Evolutionary conservation across 2,797 vertebrate species (phyloP).

Genomic region (Numenius phaeopus): DNA sequence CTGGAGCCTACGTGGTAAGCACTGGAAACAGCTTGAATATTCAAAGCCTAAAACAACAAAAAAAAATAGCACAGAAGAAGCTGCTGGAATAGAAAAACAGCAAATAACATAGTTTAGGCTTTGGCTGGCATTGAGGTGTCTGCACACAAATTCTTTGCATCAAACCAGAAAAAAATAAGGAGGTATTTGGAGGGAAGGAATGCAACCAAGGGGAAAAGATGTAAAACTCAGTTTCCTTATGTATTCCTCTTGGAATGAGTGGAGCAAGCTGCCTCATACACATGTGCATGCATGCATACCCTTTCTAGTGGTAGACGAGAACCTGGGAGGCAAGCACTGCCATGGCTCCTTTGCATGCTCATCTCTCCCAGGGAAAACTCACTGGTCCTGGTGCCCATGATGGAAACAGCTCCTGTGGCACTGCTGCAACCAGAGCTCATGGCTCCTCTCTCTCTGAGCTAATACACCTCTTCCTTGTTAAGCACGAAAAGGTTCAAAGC

Average conservation of each 20-base stretch:
- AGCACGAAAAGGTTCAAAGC: not conserved
- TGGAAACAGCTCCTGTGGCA: not conserved
- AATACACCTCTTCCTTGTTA: not conserved
- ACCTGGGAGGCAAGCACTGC: fast-evolving
- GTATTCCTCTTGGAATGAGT: not conserved
- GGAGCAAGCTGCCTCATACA: not conserved
- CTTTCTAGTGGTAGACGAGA: not conserved
- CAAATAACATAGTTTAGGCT: not conserved
- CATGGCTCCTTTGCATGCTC: not conserved
- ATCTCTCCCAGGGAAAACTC: not conserved
- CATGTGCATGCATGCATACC: no score
- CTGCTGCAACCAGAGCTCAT: not conserved
- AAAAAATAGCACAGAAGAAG: not conserved
- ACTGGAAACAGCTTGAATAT: not conserved
- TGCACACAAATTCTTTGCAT: not conserved
- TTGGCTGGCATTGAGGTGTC: not conserved
- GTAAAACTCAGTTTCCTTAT: not conserved
- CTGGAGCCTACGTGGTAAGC: not conserved
- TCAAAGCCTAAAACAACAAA: not conserved
- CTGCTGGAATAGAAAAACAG: not conserved
- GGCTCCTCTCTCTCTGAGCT: not conserved
- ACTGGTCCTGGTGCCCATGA: not conserved
- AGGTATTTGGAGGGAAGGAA: not conserved
- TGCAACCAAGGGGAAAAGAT: not conserved
- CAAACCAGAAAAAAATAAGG: not conserved